phyloP scores from a whole-genome alignment of 2,797 vertebrate species.

The Karalla daura region DNA sequence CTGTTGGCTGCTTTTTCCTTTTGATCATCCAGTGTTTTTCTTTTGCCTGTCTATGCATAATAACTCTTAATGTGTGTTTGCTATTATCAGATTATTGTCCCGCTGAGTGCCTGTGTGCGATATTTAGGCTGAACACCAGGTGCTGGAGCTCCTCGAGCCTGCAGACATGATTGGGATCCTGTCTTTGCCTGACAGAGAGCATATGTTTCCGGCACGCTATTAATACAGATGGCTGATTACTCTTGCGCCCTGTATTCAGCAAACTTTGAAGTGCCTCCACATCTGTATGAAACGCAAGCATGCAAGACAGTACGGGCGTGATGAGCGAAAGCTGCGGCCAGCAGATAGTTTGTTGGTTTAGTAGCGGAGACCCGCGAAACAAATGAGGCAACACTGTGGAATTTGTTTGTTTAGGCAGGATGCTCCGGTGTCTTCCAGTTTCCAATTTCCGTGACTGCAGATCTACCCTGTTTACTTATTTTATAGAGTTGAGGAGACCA shows the following conservation, averaged over 20 bases:
- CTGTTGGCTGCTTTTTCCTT: conserved; percentile 38
- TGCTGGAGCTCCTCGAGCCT: conserved; percentile 14
- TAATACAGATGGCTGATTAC: conserved; percentile 22
- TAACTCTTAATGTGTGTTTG: conserved; percentile 56
- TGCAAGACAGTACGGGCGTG: neutral
- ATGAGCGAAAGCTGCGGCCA: neutral
- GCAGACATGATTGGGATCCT: conserved; percentile 21
- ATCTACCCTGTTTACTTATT: conserved; percentile 44
- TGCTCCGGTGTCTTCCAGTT: conserved; percentile 21
- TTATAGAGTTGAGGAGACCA: conserved; percentile 18
- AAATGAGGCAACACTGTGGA: conserved; percentile 55
- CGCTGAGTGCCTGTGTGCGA: conserved; percentile 5
- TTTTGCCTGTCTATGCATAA: conserved; percentile 31
- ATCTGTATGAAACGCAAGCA: conserved; percentile 24
- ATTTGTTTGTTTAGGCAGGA: conserved; percentile 58
- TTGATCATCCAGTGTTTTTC: conserved; percentile 47
- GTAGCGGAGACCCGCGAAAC: conserved; percentile 10
- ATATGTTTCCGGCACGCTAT: conserved; percentile 33
- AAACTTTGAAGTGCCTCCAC: conserved; percentile 25
- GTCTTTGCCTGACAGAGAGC: conserved; percentile 15
- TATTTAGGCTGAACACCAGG: conserved; percentile 30
- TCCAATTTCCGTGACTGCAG: conserved; percentile 34
- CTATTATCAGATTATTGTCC: conserved; percentile 58
- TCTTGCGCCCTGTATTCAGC: neutral
- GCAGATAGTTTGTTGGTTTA: conserved; percentile 45